A percentile compares a stretch with the other conserved stretches of the same genome.
Evolutionary conservation across 2,797 vertebrate species (phyloP).

Genomic region (Synanceia verrucosa): DNA sequence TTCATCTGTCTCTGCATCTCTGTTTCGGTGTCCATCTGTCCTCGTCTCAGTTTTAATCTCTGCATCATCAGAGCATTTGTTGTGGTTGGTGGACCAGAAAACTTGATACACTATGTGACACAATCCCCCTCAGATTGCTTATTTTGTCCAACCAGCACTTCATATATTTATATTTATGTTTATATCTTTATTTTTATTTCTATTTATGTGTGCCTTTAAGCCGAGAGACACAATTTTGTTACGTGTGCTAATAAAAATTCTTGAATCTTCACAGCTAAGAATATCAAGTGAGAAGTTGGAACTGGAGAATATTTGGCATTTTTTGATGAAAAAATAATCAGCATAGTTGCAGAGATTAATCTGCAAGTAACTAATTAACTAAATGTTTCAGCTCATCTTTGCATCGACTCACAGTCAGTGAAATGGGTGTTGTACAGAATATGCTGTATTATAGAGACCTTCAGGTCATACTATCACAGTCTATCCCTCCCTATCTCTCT

Average conservation of each 20-base stretch:
- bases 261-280: not conserved
- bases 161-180: too few relatives aligned
- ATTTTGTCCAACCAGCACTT: not conserved
- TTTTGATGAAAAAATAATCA: not conserved
- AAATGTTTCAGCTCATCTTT: not conserved
- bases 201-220: too few relatives aligned
- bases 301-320: not conserved
- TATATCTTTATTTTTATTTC: too few relatives aligned
- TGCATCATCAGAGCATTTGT: constrained; percentile 46
- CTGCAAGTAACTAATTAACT: too few relatives aligned
- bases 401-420: not conserved
- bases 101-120: constrained; percentile 59
- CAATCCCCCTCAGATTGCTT: not conserved
- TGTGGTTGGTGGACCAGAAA: constrained; percentile 56
- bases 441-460: not conserved
- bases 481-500: not conserved
- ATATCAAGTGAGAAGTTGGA: not conserved
- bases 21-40: constrained; percentile 31
- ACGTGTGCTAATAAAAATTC: too few relatives aligned
- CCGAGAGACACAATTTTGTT: too few relatives aligned
- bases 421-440: not conserved
- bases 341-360: too few relatives aligned
- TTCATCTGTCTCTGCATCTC: constrained; percentile 10
- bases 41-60: constrained; percentile 61
- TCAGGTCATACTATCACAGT: constrained; percentile 4